These are phyloP conservation scores for Cyphomyrmex costatus DNA, from an alignment of 1,140 invertebrate genomes.

Conservation along the genomic window DNA sequence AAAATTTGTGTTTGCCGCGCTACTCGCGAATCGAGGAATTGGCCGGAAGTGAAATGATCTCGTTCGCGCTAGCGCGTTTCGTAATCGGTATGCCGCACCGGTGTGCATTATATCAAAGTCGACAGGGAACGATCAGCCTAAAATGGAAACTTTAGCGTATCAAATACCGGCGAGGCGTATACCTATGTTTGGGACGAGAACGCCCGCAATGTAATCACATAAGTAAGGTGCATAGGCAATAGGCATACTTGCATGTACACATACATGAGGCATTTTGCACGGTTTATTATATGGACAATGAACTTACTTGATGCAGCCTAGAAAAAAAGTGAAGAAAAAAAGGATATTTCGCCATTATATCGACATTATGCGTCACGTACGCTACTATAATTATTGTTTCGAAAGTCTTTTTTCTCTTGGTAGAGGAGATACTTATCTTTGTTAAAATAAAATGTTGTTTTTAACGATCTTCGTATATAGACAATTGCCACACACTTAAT, in stretches of 20 bases:
- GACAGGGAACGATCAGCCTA: conserved; percentile 13
- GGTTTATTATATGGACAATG: conserved; percentile 44
- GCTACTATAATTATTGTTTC: conserved; percentile 3
- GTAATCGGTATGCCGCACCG: conserved; percentile 39
- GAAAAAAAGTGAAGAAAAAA: conserved; percentile 67
- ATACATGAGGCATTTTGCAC: conserved; percentile 1
- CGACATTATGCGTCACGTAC: conserved; percentile 4
- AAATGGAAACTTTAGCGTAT: conserved; percentile 45
- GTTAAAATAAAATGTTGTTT: background rate
- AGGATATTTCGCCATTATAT: conserved; percentile 4
- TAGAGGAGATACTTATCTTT: background rate
- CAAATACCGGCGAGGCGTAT: background rate
- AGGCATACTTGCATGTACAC: no score
- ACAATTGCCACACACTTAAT: background rate
- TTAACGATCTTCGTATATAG: background rate
- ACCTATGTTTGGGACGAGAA: conserved; percentile 22
- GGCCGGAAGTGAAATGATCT: conserved; percentile 67
- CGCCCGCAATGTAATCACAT: conserved; percentile 14
- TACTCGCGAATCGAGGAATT: background rate
- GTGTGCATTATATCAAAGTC: conserved; percentile 25
- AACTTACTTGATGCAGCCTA: background rate
- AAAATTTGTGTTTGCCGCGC: conserved; percentile 24
- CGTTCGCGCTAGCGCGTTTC: conserved; percentile 26
- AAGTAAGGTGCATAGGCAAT: background rate
- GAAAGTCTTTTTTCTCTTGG: conserved; percentile 1